Conservation (phyloP, 2,888 invertebrate genomes). For the Gymnocheta viridis region DNA sequence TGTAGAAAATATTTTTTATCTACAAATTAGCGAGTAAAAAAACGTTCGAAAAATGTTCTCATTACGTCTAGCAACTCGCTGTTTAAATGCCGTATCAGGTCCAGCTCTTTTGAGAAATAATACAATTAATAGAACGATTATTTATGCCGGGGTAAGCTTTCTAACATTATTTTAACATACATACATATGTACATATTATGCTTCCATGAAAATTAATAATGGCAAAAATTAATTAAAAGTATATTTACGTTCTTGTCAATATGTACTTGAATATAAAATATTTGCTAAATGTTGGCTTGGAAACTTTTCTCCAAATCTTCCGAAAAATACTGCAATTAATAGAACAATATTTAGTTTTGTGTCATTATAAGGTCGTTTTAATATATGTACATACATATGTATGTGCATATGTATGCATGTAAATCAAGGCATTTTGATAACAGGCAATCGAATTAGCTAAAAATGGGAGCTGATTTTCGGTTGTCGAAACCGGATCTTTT, state of each 20-base stretch:
- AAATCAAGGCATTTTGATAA: too few species aligned
- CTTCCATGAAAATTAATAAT: neutral
- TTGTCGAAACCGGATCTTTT: too few species aligned
- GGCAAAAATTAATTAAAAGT: too few species aligned
- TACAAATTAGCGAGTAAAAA: neutral
- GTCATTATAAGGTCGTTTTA: neutral
- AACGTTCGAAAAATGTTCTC: conserved; percentile 63
- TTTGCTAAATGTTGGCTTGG: too few species aligned
- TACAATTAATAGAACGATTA: conserved; percentile 63
- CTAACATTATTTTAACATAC: neutral
- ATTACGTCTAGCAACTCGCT: conserved; percentile 65
- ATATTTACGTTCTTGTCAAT: too few species aligned
- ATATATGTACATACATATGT: neutral
- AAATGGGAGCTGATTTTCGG: too few species aligned
- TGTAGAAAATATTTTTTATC: neutral
- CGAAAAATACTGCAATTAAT: too few species aligned
- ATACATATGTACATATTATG: neutral
- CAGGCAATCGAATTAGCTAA: too few species aligned
- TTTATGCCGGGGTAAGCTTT: conserved; percentile 71
- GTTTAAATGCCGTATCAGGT: conserved; percentile 57
- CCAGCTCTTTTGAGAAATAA: conserved; percentile 67
- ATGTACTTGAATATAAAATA: too few species aligned
- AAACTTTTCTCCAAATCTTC: too few species aligned
- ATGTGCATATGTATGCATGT: neutral
- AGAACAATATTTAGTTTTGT: too few species aligned